Base-by-base conservation (phyloP, 2,888 invertebrate species). In the Eristalis tenax region DNA sequence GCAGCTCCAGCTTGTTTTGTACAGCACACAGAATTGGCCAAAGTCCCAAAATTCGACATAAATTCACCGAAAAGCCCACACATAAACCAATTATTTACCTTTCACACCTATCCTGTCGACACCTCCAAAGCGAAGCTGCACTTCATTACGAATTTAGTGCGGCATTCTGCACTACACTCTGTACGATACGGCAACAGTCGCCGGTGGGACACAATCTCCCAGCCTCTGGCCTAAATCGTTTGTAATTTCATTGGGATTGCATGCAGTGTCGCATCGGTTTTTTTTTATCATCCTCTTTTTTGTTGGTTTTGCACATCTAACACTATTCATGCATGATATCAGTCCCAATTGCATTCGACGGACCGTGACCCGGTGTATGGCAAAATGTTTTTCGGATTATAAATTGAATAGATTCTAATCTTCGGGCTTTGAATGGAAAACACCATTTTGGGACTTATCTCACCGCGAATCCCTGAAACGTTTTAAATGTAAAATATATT, bases 331-430 rank as follows among this genome's bases (percentile, higher is more conserved):
- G 66, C 35, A 18, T 8, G 63, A n/a, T 80, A 57, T 32, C 65
- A 71, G 64, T 74, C 38, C 57, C 50, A 57, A 70, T 68, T 68
- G 80, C 64, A 63, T 38, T 10, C 2, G 6, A 15, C n/a, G 8
- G 18, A 4, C 28, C 35, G 8, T 70, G 56, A 75, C 64, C 75
- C 28, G 59, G 40, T 69, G 70, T 81, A 63, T 50, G 80, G 61
- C 59, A 80, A 64, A 75, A 82, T 70, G 59, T 35, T 35, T 69
- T 61, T 10, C 18, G 71, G 66, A 87, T 87, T 83, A 87, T 87
- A 87, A 87, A 87, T 87, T 87, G 82, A 87, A 87, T 87, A 78
- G 83, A 86, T 83, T 83, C 86, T 79, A 87, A 87, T 87, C 86
- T 83, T 63, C 26, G 71, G 63, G 63, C 83, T 79, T 79, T 66